Base-by-base conservation (phyloP, 2,888 invertebrate genomes). In the Noctua janthe region DNA sequence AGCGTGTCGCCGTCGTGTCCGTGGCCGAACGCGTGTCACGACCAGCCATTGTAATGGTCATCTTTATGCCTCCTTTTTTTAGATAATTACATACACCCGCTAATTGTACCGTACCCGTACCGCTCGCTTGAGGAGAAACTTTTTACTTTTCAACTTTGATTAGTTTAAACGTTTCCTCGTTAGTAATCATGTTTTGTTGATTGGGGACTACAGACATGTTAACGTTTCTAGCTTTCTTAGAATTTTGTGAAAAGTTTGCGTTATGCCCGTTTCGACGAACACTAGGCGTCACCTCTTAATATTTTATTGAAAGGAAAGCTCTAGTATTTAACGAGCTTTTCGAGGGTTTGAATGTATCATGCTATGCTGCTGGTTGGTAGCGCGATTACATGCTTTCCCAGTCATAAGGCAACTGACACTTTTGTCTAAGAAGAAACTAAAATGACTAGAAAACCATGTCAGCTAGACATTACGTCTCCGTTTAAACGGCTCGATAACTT, bases 31-130 rank as follows among this genome's bases (percentile, higher is more conserved):
- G 86, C 87, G 84, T 82, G 87, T 88, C 90, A 90, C 90, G 90
- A 90, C 86, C 86, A 66, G 10, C 83, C 80, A 81, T 88, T 85
- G 90, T 90, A 90, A 89, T 90, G 91, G 91, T 89, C 91, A 90
- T 90, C 90, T 89, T 89, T 87, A 85, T 84, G 76, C 82, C 82
- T 77, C 75, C 70, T 88, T 84, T 89, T 87, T 89, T 85, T 84
- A 86, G 84, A 90, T 90, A 90, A 90, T 90, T 90, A 90, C 82
- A 89, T 76, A 86, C 78, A 67, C 29, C 81, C 78, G 71, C 87
- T 90, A 90, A 90, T 90, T 90, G 89, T 82, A 78, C 76, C 75
- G 84, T 81, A 83, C 80, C 76, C 75, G 84, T 78, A 82, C 78
- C 84, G 73, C 54, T 86, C 84, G 73, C 56, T 86, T 74, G 64